Percentiles rank a stretch among this genome's conserved stretches.
Evolutionary conservation across 2,113 vertebrate genomes (phyloP).

Genomic region (Hydrolagus affinis): DNA sequence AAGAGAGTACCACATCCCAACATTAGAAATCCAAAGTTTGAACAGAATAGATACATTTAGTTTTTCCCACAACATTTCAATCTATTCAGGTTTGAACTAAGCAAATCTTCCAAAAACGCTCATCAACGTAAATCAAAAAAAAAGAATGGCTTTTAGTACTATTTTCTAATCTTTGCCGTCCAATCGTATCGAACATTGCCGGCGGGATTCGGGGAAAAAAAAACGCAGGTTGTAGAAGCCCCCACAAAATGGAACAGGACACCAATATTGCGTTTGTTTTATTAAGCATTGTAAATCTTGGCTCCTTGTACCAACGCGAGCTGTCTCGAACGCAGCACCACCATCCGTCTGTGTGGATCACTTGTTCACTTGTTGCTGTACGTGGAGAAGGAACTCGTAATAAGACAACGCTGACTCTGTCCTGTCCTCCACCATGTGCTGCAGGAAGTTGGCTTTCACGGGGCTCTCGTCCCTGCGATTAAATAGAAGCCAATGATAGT

Average conservation of each 20-base stretch:
- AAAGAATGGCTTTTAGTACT: slow-evolving; percentile 27
- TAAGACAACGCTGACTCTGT: slow-evolving; percentile 94
- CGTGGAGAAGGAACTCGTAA: slow-evolving; percentile 91
- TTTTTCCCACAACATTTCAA: not conserved
- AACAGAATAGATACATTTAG: slow-evolving; percentile 21
- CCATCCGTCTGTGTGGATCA: slow-evolving; percentile 47
- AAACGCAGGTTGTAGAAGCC: slow-evolving; percentile 22
- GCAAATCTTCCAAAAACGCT: slow-evolving; percentile 28
- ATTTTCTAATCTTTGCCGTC: slow-evolving; percentile 16
- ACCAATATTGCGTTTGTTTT: slow-evolving; percentile 27
- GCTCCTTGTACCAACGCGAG: slow-evolving; percentile 21
- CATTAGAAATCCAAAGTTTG: slow-evolving; percentile 24
- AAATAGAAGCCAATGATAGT: slow-evolving; percentile 39
- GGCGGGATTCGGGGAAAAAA: not conserved
- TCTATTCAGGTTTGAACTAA: slow-evolving; percentile 7
- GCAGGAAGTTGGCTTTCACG: slow-evolving; percentile 78
- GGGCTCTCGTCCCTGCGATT: slow-evolving; percentile 80
- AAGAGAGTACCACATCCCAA: slow-evolving; percentile 20
- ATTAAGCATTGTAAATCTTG: slow-evolving; percentile 19
- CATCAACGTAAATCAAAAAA: slow-evolving; percentile 8
- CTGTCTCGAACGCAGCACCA: not conserved
- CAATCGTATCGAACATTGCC: slow-evolving; percentile 9
- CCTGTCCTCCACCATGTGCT: slow-evolving; percentile 93
- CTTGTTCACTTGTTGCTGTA: slow-evolving; percentile 94
- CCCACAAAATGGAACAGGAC: slow-evolving; percentile 23